Base-by-base conservation (phyloP, 2,888 invertebrate genomes). In the Oligia strigilis region DNA sequence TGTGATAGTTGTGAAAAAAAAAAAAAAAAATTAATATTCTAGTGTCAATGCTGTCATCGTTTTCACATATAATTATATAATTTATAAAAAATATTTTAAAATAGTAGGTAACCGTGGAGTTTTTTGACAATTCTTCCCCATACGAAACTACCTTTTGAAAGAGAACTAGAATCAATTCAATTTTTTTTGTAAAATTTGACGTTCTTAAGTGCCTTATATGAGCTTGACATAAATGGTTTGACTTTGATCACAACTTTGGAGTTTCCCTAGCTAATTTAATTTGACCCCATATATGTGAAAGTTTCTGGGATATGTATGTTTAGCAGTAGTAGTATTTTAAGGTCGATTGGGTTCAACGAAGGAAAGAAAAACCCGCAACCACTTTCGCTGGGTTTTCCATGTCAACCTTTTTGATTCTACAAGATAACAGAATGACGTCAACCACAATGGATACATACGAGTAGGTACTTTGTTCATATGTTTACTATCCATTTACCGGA, bases 401-500 rank as follows among this genome's bases (percentile, higher is more conserved):
- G 36, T 60, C n/a, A 76, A 5, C 13, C n/a, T 62, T 72, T 46
- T 72, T 46, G 2, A 19, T 6, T 72, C 52, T 66, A 72, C 0
- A 29, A 40, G 84, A 84, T 84, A 85, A 69, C 8, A 43, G 36
- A 29, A 64, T 84, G 81, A 80, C 85, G 87, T 85, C 85, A 87
- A 70, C 46, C 17, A 29, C n/a, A 71, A 60, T 67, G 40, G 46
- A 76, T 29, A 62, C n/a, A 62, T 66, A 29, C 29, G 29, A 29
- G 29, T 29, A 29, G 29, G 29, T 29, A 29, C 60, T 6, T 55
- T 52, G 5, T 14, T 6, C 29, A 8, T 40, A 66, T 67, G 43
- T 83, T 77, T 83, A 67, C 73, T n/a, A 65, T 72, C 81, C 81
- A 84, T 69, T 87, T 80, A 40, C 19, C 29, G 23, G 85, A 85